Percentiles rank a stretch among this genome's conserved stretches.
These are phyloP conservation scores for Noctilio leporinus DNA, from an alignment of 2,113 vertebrate species.

Conservation along the genomic window DNA sequence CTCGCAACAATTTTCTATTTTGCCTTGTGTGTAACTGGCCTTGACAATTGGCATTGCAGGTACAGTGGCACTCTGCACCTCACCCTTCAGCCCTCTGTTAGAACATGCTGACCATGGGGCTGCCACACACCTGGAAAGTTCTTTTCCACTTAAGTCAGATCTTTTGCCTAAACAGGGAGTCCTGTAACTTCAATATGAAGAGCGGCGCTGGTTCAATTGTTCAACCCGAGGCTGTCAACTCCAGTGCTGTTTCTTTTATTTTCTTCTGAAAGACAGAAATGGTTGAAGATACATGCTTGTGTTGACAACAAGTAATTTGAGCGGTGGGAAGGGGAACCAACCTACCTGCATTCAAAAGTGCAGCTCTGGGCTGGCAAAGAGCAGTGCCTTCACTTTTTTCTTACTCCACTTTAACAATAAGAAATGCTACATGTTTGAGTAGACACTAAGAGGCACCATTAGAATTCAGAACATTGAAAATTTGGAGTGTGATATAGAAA, in stretches of 20 bases:
- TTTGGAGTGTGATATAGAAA: constrained; percentile 56
- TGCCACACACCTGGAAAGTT: not conserved
- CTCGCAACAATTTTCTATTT: constrained; percentile 56
- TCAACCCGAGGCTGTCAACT: not conserved
- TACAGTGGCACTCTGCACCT: not conserved
- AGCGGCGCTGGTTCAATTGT: not conserved
- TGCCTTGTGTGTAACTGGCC: constrained; percentile 22
- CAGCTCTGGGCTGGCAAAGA: constrained; percentile 38
- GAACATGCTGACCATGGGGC: not conserved
- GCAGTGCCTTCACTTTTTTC: not conserved
- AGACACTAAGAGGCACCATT: constrained; percentile 62
- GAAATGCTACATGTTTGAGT: constrained; percentile 65
- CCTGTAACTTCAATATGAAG: not conserved
- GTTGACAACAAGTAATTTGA: constrained; percentile 29
- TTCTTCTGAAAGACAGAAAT: constrained; percentile 45
- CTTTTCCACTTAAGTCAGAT: not conserved
- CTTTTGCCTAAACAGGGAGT: not conserved
- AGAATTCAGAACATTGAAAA: constrained; percentile 77
- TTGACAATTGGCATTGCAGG: constrained; percentile 2
- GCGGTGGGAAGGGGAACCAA: not conserved
- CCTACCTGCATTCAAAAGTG: constrained; percentile 19
- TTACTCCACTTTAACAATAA: constrained; percentile 51
- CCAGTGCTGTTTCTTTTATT: not conserved
- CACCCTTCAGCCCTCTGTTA: not conserved
- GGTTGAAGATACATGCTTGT: constrained; percentile 27